phyloP scores from a whole-genome alignment of 2,797 vertebrate species.

The Podargus strigoides region DNA sequence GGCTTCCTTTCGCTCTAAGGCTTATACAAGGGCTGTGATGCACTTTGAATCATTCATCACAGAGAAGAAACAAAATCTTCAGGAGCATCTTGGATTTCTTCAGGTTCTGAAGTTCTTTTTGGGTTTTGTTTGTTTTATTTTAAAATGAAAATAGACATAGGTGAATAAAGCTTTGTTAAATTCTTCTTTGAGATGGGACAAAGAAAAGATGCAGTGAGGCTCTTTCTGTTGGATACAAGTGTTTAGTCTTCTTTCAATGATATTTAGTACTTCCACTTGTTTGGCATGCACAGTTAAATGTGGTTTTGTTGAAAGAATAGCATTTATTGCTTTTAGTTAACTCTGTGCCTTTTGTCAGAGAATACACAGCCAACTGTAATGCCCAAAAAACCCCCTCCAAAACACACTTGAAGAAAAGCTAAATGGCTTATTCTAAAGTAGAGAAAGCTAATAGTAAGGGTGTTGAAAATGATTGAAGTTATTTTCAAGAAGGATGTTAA shows the following conservation, averaged over 20 bases:
- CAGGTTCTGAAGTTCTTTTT: slow-evolving; percentile 79
- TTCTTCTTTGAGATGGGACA: background rate
- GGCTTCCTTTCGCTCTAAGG: slow-evolving; percentile 93
- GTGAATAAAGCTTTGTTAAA: background rate
- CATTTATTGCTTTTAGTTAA: background rate
- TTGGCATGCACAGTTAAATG: background rate
- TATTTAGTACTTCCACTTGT: background rate
- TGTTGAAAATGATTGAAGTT: background rate
- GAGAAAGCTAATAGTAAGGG: background rate
- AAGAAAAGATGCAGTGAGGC: background rate
- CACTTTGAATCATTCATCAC: slow-evolving; percentile 95
- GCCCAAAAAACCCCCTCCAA: background rate
- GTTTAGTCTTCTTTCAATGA: background rate
- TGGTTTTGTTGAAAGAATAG: background rate
- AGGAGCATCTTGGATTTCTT: slow-evolving; percentile 95
- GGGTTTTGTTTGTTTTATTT: background rate
- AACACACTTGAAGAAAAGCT: background rate
- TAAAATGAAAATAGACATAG: background rate
- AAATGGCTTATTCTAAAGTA: background rate
- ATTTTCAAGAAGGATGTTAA: background rate
- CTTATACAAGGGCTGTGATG: slow-evolving; percentile 97
- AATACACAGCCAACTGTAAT: background rate
- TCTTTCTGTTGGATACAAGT: background rate
- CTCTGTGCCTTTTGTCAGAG: background rate
- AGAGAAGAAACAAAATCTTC: slow-evolving; percentile 93